Evolutionary conservation across 2,888 invertebrate species (phyloP).

Genomic region (Patella depressa): DNA sequence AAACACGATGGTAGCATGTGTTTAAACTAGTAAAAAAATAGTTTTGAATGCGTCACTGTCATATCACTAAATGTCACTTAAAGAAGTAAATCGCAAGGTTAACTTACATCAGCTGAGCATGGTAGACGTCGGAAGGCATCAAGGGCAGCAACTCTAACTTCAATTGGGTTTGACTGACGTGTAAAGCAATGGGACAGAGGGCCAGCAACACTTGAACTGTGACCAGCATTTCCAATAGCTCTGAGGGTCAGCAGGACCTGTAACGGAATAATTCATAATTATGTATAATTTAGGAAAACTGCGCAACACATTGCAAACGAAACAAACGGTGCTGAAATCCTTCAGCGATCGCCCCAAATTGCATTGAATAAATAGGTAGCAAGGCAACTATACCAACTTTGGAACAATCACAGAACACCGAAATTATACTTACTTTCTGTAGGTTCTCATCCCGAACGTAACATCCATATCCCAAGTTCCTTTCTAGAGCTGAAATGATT

Average conservation of each 20-base stretch:
- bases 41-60: no score
- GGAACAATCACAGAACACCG: no score
- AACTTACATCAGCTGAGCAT: slow-evolving; percentile 74
- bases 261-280: neutral
- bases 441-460: slow-evolving; percentile 44
- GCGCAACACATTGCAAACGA: no score
- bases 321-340: no score
- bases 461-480: slow-evolving; percentile 46
- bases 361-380: no score
- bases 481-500: slow-evolving; percentile 62
- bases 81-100: no score
- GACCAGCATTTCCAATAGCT: slow-evolving; percentile 89
- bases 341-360: no score
- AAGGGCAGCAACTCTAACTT: slow-evolving; percentile 83
- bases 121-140: slow-evolving; percentile 82
- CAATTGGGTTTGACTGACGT: slow-evolving; percentile 77
- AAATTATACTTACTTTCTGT: slow-evolving; percentile 33
- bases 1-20: no score
- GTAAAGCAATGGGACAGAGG: slow-evolving; percentile 56
- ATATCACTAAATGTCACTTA: no score
- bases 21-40: no score
- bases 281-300: neutral
- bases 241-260: slow-evolving; percentile 75
- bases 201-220: slow-evolving; percentile 71
- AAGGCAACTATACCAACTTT: no score